Conservation (phyloP, 1,140 invertebrate genomes). For the Papilio polytes region DNA sequence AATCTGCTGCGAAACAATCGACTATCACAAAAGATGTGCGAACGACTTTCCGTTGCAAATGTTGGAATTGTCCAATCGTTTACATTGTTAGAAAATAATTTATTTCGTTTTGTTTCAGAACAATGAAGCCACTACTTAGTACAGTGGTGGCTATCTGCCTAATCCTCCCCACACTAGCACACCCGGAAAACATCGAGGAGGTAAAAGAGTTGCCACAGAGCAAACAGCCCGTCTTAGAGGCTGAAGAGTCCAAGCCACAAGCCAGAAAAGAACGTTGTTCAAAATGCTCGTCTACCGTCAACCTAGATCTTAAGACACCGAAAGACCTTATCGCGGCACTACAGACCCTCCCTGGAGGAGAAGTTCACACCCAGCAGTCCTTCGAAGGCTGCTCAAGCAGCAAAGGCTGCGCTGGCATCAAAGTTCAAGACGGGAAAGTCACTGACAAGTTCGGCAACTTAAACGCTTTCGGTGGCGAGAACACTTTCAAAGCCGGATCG, state of each 20-base stretch:
- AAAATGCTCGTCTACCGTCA: slow-evolving; percentile 53
- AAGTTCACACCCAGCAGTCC: slow-evolving; percentile 76
- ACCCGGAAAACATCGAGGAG: slow-evolving; percentile 69
- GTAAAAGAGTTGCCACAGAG: slow-evolving; percentile 66
- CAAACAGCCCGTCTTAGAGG: slow-evolving; percentile 62
- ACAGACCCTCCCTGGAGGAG: slow-evolving; percentile 60
- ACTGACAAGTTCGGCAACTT: slow-evolving; percentile 73
- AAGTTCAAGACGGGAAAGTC: slow-evolving; percentile 77
- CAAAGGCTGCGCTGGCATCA: slow-evolving; percentile 79
- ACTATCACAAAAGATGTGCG: too few relatives aligned
- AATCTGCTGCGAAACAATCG: not conserved
- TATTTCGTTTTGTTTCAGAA: slow-evolving; percentile 70
- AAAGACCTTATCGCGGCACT: slow-evolving; percentile 64
- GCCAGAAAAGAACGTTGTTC: slow-evolving; percentile 67
- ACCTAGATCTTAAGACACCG: slow-evolving; percentile 59
- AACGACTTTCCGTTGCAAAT: not conserved
- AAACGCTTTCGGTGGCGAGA: slow-evolving; percentile 46
- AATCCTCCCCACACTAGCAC: slow-evolving; percentile 57
- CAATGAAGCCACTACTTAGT: slow-evolving; percentile 76
- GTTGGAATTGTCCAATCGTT: not conserved
- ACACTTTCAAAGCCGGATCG: slow-evolving; percentile 66
- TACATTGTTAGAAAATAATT: not conserved
- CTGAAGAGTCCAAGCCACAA: slow-evolving; percentile 63
- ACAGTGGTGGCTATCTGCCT: slow-evolving; percentile 73
- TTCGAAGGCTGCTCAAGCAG: slow-evolving; percentile 76